Evolutionary conservation across 2,888 invertebrate species (phyloP), one percentile per base, ranked within the genome.

Genomic region (Melolontha melolontha): DNA sequence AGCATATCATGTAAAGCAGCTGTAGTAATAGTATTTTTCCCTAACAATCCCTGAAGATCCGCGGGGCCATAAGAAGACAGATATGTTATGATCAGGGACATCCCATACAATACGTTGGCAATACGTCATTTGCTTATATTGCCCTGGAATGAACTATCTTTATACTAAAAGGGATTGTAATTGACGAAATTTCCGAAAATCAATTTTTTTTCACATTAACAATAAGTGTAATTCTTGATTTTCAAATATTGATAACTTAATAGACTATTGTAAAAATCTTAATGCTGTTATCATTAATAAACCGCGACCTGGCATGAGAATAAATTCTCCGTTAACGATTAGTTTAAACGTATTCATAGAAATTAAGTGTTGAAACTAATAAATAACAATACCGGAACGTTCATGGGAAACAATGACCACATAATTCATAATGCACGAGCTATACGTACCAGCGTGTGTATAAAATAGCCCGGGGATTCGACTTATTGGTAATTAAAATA

Each of bases 401-500:
- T 69, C 69, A 66, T 55, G 63, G 65, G 69, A 71, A 69, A 69
- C 68, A 71, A 71, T 54, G 64, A 55, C 66, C 66, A 52, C 65
- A 68, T 68, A 70, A 68, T 59, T 70, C 71, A 73, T 72, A 71
- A 67, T 44, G 70, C 72, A 72, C 74, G 72, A 67, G 67, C 66
- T 67, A 66, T 41, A 50, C 62, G 66, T 57, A 66, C 34, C 34
- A 64, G 66, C 66, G 67, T 70, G 69, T 72, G 10, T 34, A 10
- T 34, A 34, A 5, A 72, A 68, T 64, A 42, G 59, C 70, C 66
- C 27, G 64, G 22, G 68, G 70, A 16, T 39, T 49, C 47, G 67
- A 70, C 52, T 67, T 72, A 73, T 71, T 72, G 71, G 72, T 74
- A 74, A 74, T 74, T 74, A 74, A 73, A 74, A 72, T 59, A 67